These are phyloP conservation scores for Rattus norvegicus DNA, from an alignment of 2,113 vertebrate genomes.

Conservation along the genomic window DNA sequence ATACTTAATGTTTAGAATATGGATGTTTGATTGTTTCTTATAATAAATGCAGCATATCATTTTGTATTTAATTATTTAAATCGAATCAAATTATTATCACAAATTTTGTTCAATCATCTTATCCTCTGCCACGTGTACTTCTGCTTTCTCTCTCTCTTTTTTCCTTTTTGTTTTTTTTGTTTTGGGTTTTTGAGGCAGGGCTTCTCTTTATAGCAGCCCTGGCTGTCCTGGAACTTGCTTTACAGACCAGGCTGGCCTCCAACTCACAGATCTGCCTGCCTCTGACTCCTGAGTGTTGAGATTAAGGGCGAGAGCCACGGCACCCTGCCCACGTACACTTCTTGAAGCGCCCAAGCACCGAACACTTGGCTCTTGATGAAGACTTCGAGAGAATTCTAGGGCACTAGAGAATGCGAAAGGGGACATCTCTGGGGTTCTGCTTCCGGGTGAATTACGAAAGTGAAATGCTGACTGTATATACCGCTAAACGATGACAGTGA, in stretches of 20 bases:
- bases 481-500: neutral
- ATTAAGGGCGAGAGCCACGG: neutral
- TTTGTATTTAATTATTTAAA: conserved; percentile 12
- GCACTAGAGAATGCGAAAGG: neutral
- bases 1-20: neutral
- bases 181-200: neutral
- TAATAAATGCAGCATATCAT: neutral
- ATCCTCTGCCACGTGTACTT: neutral
- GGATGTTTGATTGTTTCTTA: neutral
- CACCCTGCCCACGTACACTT: neutral
- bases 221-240: neutral
- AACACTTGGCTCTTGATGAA: neutral
- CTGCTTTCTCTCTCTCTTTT: too few species aligned
- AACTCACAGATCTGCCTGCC: neutral
- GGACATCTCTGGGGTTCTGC: neutral
- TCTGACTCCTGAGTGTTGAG: neutral
- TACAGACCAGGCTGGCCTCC: neutral
- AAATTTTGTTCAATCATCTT: neutral
- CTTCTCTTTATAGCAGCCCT: neutral
- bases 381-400: neutral
- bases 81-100: neutral
- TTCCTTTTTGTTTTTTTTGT: too few species aligned
- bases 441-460: conserved; percentile 1
- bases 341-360: neutral
- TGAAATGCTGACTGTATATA: neutral